phyloP scores from a whole-genome alignment of 2,113 vertebrate species.

The Balaeniceps rex region DNA sequence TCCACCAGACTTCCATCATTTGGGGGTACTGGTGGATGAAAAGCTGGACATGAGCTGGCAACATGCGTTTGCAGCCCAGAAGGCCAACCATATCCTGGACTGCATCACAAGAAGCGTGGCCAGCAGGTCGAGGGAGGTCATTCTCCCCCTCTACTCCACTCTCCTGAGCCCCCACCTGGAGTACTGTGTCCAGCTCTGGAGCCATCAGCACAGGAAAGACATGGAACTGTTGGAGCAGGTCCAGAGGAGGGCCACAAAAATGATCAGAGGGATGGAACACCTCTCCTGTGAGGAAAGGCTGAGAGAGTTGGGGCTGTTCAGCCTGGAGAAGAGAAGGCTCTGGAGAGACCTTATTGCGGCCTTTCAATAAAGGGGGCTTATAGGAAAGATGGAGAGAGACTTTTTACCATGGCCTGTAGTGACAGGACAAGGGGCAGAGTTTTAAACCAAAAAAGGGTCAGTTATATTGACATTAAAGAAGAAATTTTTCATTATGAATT shows the following conservation, averaged over 20 bases:
- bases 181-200: background rate
- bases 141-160: background rate
- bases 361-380: background rate
- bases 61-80: rapidly evolving
- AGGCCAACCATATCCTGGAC: background rate
- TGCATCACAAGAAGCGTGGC: rapidly evolving
- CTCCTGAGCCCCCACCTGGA: background rate
- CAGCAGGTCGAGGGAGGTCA: background rate
- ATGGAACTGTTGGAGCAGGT: rapidly evolving
- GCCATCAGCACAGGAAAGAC: rapidly evolving
- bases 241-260: background rate
- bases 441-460: background rate
- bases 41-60: background rate
- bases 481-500: background rate
- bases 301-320: background rate
- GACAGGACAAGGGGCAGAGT: background rate
- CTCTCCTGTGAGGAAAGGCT: background rate
- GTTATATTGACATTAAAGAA: background rate
- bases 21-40: background rate
- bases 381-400: rapidly evolving
- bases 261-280: background rate
- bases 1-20: background rate
- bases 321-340: background rate
- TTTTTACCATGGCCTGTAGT: background rate
- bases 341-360: rapidly evolving